A percentile compares a stretch with the other conserved stretches of the same genome.
Conservation (phyloP, 2,888 invertebrate species). For the Polyploca ridens region DNA sequence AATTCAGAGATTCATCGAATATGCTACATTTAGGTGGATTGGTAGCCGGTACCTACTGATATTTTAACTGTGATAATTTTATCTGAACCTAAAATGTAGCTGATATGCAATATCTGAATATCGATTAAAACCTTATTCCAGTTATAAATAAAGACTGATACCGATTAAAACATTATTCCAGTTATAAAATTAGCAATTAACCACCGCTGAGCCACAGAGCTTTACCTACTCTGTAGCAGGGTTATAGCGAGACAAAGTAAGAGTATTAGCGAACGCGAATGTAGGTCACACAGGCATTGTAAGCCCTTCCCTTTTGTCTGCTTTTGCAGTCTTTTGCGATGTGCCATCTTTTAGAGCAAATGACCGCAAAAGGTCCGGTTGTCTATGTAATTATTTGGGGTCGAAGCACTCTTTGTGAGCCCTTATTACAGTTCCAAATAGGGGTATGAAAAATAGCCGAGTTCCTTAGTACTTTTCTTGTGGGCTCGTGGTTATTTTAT, state of each 20-base stretch:
- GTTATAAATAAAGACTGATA: not conserved
- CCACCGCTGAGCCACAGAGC: constrained; percentile 34
- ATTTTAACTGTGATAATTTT: too few relatives aligned
- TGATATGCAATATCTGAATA: too few relatives aligned
- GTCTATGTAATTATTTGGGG: constrained; percentile 40
- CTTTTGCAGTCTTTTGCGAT: constrained; percentile 53
- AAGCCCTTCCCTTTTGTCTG: constrained; percentile 63
- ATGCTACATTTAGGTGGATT: too few relatives aligned
- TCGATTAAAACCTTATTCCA: too few relatives aligned
- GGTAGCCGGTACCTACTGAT: too few relatives aligned
- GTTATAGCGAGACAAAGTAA: constrained; percentile 62
- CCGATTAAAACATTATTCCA: constrained; percentile 10
- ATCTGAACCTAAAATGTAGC: too few relatives aligned
- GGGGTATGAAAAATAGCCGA: constrained; percentile 2
- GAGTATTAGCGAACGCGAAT: constrained; percentile 64
- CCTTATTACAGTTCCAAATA: constrained; percentile 6
- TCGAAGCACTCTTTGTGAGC: constrained; percentile 35
- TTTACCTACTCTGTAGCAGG: constrained; percentile 38
- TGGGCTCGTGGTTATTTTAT: not conserved
- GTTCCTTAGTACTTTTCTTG: not conserved
- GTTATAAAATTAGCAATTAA: constrained; percentile 48
- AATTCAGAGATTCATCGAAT: too few relatives aligned
- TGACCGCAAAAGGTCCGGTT: constrained; percentile 51
- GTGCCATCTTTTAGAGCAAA: constrained; percentile 55
- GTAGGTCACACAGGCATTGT: constrained; percentile 73